A percentile compares a stretch with the other conserved stretches of the same genome.
These are phyloP conservation scores for Ryuthela nishihirai DNA, from an alignment of 2,888 invertebrate genomes.

Conservation along the genomic window DNA sequence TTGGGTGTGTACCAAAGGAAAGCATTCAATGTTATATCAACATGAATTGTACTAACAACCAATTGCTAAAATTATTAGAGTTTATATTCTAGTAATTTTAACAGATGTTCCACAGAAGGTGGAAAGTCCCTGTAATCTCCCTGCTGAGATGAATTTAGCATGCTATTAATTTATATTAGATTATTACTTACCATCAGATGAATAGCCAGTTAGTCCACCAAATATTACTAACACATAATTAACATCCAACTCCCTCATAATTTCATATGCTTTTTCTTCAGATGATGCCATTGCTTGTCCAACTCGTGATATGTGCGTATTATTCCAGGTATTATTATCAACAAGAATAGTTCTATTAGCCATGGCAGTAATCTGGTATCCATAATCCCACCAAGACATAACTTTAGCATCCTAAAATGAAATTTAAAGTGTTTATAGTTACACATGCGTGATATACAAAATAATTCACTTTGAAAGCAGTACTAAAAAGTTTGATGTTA, in stretches of 20 bases:
- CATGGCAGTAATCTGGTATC: conserved; percentile 99
- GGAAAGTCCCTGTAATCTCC: too few relatives aligned
- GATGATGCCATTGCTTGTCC: conserved; percentile 98
- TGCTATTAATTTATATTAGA: too few relatives aligned
- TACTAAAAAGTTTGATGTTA: background rate
- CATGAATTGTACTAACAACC: too few relatives aligned
- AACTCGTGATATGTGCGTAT: conserved; percentile 95
- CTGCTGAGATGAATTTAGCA: too few relatives aligned
- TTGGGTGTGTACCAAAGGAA: too few relatives aligned
- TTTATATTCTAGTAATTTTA: too few relatives aligned
- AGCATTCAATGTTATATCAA: too few relatives aligned
- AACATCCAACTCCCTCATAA: conserved; percentile 95
- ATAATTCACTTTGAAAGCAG: background rate
- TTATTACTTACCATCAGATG: conserved; percentile 88
- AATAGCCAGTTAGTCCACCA: conserved; percentile 97
- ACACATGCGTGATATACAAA: background rate
- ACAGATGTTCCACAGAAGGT: too few relatives aligned
- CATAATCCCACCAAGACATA: conserved; percentile 99
- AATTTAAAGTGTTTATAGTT: conserved; percentile 28
- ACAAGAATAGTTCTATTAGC: conserved; percentile 96
- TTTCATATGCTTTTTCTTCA: conserved; percentile 95
- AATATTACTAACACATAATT: conserved; percentile 98
- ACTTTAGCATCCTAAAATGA: conserved; percentile 76
- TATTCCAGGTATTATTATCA: conserved; percentile 99
- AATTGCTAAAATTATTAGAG: too few relatives aligned